These are phyloP conservation scores for Anguilla japonica DNA, from an alignment of 2,113 vertebrate species.

Conservation along the genomic window DNA sequence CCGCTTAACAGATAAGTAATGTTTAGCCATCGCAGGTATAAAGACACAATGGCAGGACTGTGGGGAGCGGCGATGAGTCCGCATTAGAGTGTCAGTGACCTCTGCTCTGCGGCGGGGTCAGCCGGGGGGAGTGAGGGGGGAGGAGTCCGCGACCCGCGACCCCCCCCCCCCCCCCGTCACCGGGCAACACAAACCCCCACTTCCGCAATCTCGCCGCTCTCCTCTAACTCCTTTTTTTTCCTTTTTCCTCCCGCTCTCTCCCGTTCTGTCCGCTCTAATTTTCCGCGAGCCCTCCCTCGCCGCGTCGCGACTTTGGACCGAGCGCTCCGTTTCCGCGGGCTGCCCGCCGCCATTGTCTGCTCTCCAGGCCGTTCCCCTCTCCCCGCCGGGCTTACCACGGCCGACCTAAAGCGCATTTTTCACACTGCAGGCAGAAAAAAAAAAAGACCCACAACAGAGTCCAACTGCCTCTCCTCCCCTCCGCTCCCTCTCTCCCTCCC, in stretches of 20 bases:
- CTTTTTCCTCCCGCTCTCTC: not conserved
- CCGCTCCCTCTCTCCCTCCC: slow-evolving; percentile 27
- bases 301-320: not conserved
- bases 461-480: not conserved
- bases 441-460: slow-evolving; percentile 4
- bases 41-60: not conserved
- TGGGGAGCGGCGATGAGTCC: not conserved
- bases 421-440: slow-evolving; percentile 16
- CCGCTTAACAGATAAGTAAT: not conserved
- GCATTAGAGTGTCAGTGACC: not conserved
- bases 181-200: not conserved
- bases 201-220: not conserved
- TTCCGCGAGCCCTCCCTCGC: not conserved
- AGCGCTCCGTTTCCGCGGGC: not conserved
- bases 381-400: slow-evolving; percentile 8
- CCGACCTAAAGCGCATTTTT: slow-evolving; percentile 16
- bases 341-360: slow-evolving; percentile 3
- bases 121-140: not conserved
- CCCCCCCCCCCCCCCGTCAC: not conserved
- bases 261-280: not conserved
- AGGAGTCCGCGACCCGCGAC: not conserved
- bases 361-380: slow-evolving; percentile 1
- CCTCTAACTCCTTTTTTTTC: not conserved
- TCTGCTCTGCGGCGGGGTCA: not conserved
- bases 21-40: not conserved